phyloP scores from a whole-genome alignment of 2,888 invertebrate genomes.

The Pollenia griseotomentosa region DNA sequence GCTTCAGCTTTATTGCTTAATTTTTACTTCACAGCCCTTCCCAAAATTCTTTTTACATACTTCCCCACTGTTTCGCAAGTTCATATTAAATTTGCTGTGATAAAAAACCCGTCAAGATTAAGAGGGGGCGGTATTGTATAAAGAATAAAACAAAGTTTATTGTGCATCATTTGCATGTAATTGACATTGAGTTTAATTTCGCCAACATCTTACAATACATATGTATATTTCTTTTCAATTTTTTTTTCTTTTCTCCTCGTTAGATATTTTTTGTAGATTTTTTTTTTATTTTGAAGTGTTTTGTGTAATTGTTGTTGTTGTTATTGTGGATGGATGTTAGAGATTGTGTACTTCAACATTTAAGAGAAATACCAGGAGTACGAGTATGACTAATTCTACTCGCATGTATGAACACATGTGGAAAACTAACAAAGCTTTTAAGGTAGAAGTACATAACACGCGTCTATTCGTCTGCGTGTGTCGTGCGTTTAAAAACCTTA shows the following conservation, averaged over 20 bases:
- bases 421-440: constrained; percentile 8
- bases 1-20: too few species aligned
- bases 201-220: constrained; percentile 48
- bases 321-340: neutral
- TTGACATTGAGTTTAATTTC: constrained; percentile 67
- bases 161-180: constrained; percentile 69
- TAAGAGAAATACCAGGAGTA: neutral
- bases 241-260: constrained; percentile 6
- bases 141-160: constrained; percentile 52
- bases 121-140: neutral
- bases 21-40: neutral
- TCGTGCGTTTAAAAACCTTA: too few species aligned
- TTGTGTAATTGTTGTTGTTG: constrained; percentile 6
- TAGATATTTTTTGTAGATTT: neutral
- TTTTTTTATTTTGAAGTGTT: constrained; percentile 1
- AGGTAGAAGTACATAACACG: too few species aligned
- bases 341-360: constrained; percentile 3
- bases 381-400: neutral
- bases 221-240: neutral
- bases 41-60: neutral
- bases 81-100: neutral
- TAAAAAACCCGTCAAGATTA: neutral
- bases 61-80: neutral
- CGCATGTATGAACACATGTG: neutral
- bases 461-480: too few species aligned